Percentiles rank a stretch among this genome's conserved stretches.
Evolutionary conservation across 2,113 vertebrate species (phyloP).

Genomic region (Hippocampus guttulatus): DNA sequence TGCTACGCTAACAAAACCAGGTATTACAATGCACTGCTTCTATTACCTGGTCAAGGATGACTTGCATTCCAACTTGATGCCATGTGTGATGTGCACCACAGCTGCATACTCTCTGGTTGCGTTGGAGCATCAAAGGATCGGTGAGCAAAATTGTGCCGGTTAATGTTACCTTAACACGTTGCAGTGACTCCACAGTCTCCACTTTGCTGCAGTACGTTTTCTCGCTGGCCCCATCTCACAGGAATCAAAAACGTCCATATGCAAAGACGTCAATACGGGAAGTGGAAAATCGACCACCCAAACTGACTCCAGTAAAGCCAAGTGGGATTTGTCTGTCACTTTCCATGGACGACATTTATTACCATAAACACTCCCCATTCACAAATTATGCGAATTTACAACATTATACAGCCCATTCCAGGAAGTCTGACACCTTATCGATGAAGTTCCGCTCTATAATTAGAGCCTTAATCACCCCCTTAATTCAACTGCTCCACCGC

Average conservation of each 20-base stretch:
- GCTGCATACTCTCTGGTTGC: no score
- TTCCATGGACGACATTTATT: neutral
- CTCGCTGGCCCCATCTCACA: neutral
- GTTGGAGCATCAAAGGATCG: no score
- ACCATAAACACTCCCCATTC: slow-evolving; percentile 5
- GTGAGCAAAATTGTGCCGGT: neutral
- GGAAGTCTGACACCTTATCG: slow-evolving; percentile 76
- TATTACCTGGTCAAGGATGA: no score
- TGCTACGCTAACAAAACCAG: neutral
- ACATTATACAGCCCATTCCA: slow-evolving; percentile 42
- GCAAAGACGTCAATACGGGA: neutral
- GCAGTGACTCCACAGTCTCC: neutral
- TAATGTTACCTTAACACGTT: neutral
- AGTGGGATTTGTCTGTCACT: neutral
- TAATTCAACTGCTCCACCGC: slow-evolving; percentile 72
- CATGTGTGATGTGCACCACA: no score
- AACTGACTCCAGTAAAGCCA: neutral
- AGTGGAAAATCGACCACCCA: neutral
- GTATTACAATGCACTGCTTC: neutral
- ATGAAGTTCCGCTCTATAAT: slow-evolving; percentile 76
- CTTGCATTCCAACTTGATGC: no score
- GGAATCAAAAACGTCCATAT: neutral
- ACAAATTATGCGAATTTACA: slow-evolving; percentile 22
- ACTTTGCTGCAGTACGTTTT: no score
- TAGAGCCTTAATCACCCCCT: slow-evolving; percentile 78